A percentile compares a stretch with the other conserved stretches of the same genome.
These are phyloP conservation scores for Rhopalosiphum nymphaeae DNA, from an alignment of 2,888 invertebrate genomes.

Conservation along the genomic window DNA sequence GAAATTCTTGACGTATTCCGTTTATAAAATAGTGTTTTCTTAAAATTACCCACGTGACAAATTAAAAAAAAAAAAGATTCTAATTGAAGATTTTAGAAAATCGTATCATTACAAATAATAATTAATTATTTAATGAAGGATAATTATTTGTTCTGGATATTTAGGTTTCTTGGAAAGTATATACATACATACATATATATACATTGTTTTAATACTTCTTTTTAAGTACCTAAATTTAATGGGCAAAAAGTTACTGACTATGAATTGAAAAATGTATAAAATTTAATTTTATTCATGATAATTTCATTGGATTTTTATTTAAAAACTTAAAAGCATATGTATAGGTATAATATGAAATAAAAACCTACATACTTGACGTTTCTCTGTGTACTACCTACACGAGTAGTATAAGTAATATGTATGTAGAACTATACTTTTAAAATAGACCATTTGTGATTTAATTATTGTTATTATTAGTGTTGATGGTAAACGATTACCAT, in stretches of 20 bases:
- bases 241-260: background rate
- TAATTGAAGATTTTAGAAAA: background rate
- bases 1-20: background rate
- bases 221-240: background rate
- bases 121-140: background rate
- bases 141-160: background rate
- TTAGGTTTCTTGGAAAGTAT: background rate
- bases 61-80: background rate
- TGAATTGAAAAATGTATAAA: background rate
- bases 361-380: background rate
- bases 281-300: background rate
- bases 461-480: conserved; percentile 21
- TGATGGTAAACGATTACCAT: conserved; percentile 35
- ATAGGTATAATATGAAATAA: background rate
- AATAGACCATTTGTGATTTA: conserved; percentile 33
- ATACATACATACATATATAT: too few relatives aligned
- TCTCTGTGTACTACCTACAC: background rate
- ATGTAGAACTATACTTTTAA: conserved; percentile 1
- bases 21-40: background rate
- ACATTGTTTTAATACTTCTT: background rate
- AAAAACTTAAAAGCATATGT: background rate
- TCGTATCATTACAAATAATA: background rate
- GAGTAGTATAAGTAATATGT: background rate
- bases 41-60: background rate
- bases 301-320: background rate